phyloP scores from a whole-genome alignment of 1,140 invertebrate genomes.

The Scaptomyza pallida region DNA sequence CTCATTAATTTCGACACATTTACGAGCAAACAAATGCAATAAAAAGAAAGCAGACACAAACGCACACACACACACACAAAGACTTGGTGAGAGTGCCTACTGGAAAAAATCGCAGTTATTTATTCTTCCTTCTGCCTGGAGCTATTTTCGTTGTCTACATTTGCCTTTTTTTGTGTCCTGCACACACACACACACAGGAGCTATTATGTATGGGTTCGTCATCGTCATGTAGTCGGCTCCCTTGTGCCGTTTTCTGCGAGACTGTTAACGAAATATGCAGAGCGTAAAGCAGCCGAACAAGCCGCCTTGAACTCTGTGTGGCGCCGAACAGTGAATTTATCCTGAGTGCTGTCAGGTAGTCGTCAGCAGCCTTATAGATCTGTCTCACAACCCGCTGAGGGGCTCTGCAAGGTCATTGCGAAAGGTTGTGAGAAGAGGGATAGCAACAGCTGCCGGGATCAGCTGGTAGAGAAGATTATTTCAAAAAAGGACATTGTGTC shows the following conservation, averaged over 20 bases:
- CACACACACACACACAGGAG: constrained; percentile 17
- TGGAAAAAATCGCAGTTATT: constrained; percentile 35
- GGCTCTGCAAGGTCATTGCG: constrained; percentile 31
- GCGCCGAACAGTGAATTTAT: background rate
- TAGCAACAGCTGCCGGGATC: constrained; percentile 56
- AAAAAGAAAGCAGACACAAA: constrained; percentile 57
- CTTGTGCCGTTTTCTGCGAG: constrained; percentile 64
- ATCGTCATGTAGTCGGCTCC: constrained; percentile 4
- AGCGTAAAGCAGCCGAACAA: constrained; percentile 41
- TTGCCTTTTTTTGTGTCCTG: constrained; percentile 26
- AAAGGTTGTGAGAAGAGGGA: constrained; percentile 32
- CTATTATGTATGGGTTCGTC: constrained; percentile 18
- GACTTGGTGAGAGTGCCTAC: background rate
- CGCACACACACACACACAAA: background rate
- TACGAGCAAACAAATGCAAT: constrained; percentile 79
- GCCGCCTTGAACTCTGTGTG: constrained; percentile 9
- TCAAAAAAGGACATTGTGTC: constrained; percentile 16
- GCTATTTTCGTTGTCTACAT: background rate
- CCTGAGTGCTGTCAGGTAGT: constrained; percentile 43
- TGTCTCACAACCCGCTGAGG: constrained; percentile 19
- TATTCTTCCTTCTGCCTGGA: constrained; percentile 16
- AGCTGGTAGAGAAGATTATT: constrained; percentile 47
- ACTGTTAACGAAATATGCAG: constrained; percentile 76
- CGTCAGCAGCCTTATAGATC: constrained; percentile 2
- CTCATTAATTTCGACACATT: constrained; percentile 80